Evolutionary conservation across 2,113 vertebrate species (phyloP).

Genomic region (Lipotes vexillifer): DNA sequence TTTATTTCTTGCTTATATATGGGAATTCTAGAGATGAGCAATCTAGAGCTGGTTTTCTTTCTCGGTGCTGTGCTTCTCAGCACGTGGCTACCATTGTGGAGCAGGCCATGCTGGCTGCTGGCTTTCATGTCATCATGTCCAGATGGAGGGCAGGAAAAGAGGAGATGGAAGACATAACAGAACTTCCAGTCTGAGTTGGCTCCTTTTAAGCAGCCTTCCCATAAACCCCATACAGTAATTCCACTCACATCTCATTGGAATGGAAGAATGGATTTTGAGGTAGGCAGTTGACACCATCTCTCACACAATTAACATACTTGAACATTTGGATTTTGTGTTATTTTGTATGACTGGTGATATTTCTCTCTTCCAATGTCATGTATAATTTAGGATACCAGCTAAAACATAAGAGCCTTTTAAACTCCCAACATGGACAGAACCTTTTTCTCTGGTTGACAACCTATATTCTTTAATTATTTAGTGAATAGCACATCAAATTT

Average conservation of each 20-base stretch:
- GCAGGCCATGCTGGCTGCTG: neutral
- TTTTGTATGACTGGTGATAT: slow-evolving; percentile 19
- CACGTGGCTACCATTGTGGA: neutral
- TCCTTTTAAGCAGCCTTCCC: neutral
- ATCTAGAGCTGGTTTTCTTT: neutral
- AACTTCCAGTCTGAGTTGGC: neutral
- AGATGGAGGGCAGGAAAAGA: neutral
- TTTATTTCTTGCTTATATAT: neutral
- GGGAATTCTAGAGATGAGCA: neutral
- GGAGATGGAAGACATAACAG: neutral
- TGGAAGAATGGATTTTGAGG: neutral
- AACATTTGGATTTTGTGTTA: slow-evolving; percentile 26
- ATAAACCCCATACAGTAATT: neutral
- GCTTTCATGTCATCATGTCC: neutral
- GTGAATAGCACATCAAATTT: slow-evolving; percentile 30
- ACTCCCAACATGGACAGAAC: slow-evolving; percentile 28
- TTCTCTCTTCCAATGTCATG: slow-evolving; percentile 24
- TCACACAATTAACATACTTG: neutral
- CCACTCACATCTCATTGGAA: neutral
- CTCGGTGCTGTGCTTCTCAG: neutral
- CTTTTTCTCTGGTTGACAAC: slow-evolving; percentile 55
- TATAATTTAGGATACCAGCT: slow-evolving; percentile 58
- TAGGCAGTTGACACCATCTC: neutral
- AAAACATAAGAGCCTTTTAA: slow-evolving; percentile 46
- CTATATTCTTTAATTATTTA: slow-evolving; percentile 60